Conservation (phyloP, 2,888 invertebrate species). For the Macrosiphum euphorbiae region DNA sequence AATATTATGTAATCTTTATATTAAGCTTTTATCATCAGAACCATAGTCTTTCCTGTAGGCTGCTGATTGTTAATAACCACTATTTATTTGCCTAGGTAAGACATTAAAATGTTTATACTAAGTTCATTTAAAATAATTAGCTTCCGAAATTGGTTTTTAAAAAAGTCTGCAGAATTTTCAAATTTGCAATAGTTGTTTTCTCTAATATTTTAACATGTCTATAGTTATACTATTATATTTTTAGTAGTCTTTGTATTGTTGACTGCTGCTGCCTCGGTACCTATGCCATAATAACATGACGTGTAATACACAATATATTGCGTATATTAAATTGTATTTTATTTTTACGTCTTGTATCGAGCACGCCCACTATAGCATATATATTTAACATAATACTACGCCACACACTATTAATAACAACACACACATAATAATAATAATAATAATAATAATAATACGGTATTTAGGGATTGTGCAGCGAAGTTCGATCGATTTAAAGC, state of each 20-base stretch:
- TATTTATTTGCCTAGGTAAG: background rate
- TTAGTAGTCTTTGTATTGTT: background rate
- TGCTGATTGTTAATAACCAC: background rate
- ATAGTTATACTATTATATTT: background rate
- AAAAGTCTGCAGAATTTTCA: background rate
- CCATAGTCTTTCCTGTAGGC: background rate
- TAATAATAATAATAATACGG: background rate
- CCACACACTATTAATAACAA: slow-evolving; percentile 50
- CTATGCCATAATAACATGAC: background rate
- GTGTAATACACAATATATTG: background rate
- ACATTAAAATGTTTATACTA: background rate
- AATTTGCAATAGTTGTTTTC: background rate
- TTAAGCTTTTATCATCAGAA: background rate
- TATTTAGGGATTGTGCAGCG: background rate
- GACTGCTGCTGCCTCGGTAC: background rate
- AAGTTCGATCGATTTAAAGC: slow-evolving; percentile 46
- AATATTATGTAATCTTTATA: background rate
- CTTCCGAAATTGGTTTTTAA: background rate
- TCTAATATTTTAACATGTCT: background rate
- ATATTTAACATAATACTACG: background rate
- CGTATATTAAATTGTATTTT: background rate
- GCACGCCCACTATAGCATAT: background rate
- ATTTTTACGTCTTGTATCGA: background rate
- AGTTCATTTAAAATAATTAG: background rate
- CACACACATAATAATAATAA: background rate